Evolutionary conservation across 1,140 invertebrate genomes (phyloP).

Genomic region (Cardiocondyla obscurior): DNA sequence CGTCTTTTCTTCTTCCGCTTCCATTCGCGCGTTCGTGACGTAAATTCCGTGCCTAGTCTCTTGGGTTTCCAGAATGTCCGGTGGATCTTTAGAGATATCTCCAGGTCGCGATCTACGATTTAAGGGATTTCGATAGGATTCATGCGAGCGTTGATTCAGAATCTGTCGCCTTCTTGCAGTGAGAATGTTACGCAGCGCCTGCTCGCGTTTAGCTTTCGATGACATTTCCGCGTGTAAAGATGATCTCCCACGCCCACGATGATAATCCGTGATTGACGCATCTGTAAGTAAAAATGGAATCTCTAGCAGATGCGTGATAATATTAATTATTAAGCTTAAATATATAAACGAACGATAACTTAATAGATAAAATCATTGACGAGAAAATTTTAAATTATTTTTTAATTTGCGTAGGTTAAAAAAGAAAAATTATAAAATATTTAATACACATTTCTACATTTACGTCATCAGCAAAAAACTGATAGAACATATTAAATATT

Average conservation of each 20-base stretch:
- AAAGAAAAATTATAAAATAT: not conserved
- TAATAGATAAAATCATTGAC: not conserved
- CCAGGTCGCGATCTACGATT: constrained; percentile 30
- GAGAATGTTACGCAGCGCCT: constrained; percentile 73
- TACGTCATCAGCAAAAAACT: not conserved
- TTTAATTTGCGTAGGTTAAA: not conserved
- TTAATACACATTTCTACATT: not conserved
- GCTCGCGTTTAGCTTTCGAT: constrained; percentile 75
- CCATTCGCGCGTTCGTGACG: constrained; percentile 58
- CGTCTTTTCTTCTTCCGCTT: constrained; percentile 32
- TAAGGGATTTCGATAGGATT: constrained; percentile 23
- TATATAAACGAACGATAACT: not conserved
- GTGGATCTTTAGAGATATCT: constrained; percentile 48
- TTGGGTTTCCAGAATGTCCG: constrained; percentile 75
- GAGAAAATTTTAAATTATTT: not conserved
- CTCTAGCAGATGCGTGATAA: not conserved
- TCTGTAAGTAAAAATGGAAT: constrained; percentile 53
- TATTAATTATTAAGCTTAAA: not conserved
- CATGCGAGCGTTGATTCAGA: constrained; percentile 46
- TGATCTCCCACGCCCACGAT: constrained; percentile 71
- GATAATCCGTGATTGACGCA: constrained; percentile 57
- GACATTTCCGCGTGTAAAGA: constrained; percentile 68
- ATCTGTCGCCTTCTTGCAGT: constrained; percentile 73
- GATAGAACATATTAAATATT: not conserved
- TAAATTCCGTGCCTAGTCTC: constrained; percentile 75